Percentiles rank a stretch among this genome's conserved stretches.
Evolutionary conservation across 2,113 vertebrate genomes (phyloP).

Genomic region (Corvus hawaiiensis): DNA sequence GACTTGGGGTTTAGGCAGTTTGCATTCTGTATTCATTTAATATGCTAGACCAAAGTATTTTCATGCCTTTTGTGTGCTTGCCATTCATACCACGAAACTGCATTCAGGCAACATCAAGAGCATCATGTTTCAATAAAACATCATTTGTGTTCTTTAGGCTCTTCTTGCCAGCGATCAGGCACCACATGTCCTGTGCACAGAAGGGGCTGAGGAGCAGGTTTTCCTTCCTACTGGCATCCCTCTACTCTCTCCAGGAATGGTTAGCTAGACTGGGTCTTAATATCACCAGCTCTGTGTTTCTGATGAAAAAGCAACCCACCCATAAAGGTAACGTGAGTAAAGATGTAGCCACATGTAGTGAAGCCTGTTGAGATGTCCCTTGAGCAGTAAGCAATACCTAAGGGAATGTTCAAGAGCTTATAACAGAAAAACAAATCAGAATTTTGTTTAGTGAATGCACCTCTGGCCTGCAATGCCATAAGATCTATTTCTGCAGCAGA

Average conservation of each 20-base stretch:
- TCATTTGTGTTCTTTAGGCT: neutral
- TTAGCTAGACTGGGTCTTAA: neutral
- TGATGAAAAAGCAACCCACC: neutral
- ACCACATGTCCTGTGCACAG: neutral
- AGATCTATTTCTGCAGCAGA: neutral
- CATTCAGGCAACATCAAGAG: neutral
- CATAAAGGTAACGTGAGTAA: neutral
- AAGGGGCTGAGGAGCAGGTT: neutral
- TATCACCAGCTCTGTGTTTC: neutral
- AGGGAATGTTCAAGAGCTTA: neutral
- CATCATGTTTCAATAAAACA: neutral
- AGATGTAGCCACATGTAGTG: neutral
- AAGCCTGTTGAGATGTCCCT: neutral
- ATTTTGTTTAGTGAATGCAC: neutral
- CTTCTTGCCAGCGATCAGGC: neutral
- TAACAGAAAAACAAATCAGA: neutral
- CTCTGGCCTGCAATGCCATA: neutral
- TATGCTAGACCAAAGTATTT: neutral
- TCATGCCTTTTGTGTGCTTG: neutral
- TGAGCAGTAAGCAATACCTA: neutral
- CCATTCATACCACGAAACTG: neutral
- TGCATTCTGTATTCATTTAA: constrained; percentile 18
- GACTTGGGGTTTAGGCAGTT: constrained; percentile 13
- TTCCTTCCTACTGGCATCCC: neutral
- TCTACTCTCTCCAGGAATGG: neutral